These are phyloP conservation scores for Enteromius fasciolatus DNA, from an alignment of 2,797 vertebrate genomes.

Conservation along the genomic window DNA sequence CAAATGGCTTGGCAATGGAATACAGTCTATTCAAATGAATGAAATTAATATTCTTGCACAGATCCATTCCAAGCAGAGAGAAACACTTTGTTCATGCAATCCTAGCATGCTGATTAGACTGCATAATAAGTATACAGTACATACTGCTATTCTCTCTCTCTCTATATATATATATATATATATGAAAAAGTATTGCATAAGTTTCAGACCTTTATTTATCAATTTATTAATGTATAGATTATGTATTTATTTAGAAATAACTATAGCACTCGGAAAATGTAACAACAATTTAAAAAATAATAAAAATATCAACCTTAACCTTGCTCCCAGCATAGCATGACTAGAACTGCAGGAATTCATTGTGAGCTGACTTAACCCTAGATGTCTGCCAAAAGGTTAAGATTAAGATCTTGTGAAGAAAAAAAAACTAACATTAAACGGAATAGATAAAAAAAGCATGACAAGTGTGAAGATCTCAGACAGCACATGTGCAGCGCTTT, in stretches of 20 bases:
- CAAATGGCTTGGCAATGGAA: neutral
- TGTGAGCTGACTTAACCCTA: neutral
- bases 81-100: neutral
- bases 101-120: neutral
- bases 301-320: too few species aligned
- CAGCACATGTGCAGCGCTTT: neutral
- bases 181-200: too few species aligned
- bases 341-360: neutral
- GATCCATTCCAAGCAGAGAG: neutral
- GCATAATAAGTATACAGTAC: neutral
- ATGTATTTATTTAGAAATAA: too few species aligned
- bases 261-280: too few species aligned
- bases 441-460: neutral
- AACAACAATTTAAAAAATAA: too few species aligned
- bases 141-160: too few species aligned
- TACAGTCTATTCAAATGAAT: neutral
- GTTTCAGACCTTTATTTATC: too few species aligned
- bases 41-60: neutral
- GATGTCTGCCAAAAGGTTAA: neutral
- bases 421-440: neutral
- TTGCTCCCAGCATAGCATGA: neutral
- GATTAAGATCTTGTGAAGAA: slow-evolving; percentile 28
- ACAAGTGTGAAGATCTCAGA: slow-evolving; percentile 7
- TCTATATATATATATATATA: too few species aligned
- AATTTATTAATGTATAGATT: too few species aligned